Percentiles rank a stretch among this genome's conserved stretches.
Evolutionary conservation across 2,797 vertebrate species (phyloP).

Genomic region (Mastacembelus armatus): DNA sequence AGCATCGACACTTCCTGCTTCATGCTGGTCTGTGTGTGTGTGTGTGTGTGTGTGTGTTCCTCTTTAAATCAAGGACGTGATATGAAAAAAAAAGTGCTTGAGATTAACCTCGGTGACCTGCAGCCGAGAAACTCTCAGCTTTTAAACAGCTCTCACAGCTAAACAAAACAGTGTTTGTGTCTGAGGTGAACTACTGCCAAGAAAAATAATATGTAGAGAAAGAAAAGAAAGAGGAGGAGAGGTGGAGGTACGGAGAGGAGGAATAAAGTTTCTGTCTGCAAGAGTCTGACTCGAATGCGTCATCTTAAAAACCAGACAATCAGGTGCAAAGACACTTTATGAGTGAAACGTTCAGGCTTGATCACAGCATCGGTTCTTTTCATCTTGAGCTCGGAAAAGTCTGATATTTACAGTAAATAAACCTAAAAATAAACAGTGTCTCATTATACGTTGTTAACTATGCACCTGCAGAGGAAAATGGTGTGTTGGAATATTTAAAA

Average conservation of each 20-base stretch:
- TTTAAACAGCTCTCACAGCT: too few species aligned
- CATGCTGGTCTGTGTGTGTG: conserved; percentile 20
- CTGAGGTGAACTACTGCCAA: conserved; percentile 53
- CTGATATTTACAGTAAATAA: conserved; percentile 7
- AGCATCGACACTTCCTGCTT: conserved; percentile 36
- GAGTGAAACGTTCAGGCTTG: conserved; percentile 10
- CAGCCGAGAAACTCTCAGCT: conserved; percentile 40
- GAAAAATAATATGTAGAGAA: neutral
- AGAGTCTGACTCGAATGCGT: conserved; percentile 12
- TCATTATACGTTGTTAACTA: too few species aligned
- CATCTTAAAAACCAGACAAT: neutral
- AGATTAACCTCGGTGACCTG: conserved; percentile 67
- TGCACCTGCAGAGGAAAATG: too few species aligned
- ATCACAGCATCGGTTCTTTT: neutral
- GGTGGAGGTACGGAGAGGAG: neutral
- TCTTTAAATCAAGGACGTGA: conserved; percentile 58
- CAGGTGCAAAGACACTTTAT: conserved; percentile 18
- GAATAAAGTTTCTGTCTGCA: conserved; percentile 7
- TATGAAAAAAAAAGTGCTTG: conserved; percentile 30
- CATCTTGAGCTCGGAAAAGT: neutral
- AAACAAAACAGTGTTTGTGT: conserved; percentile 28
- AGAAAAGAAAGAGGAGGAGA: conserved; percentile 5
- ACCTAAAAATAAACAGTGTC: too few species aligned
- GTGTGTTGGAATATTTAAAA: too few species aligned
- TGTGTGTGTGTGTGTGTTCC: conserved; percentile 11